Conservation (phyloP, 2,888 invertebrate species). For the Mesoligia furuncula region DNA sequence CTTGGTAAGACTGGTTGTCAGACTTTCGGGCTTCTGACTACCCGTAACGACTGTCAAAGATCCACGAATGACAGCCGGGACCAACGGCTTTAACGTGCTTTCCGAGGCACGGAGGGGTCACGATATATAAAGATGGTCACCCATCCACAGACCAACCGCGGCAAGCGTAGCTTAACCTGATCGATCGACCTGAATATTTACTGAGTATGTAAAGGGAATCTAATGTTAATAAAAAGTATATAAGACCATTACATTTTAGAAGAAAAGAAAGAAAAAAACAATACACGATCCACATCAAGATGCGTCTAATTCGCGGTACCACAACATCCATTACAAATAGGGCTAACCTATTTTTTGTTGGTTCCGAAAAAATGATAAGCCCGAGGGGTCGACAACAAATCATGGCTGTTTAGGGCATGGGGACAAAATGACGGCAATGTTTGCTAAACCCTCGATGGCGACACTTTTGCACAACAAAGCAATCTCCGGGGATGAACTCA, state of each 20-base stretch:
- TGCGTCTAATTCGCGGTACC: slow-evolving; percentile 38
- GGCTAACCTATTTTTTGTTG: slow-evolving; percentile 48
- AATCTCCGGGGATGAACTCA: slow-evolving; percentile 71
- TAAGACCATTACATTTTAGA: background rate
- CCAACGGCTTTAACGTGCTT: too few species aligned
- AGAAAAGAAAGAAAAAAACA: background rate
- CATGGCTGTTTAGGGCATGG: slow-evolving; percentile 72
- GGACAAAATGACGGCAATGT: slow-evolving; percentile 73
- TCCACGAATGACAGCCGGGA: too few species aligned
- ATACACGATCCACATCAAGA: slow-evolving; percentile 2
- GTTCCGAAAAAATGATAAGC: slow-evolving; percentile 55
- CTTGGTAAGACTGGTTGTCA: too few species aligned
- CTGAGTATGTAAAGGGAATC: background rate
- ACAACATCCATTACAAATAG: slow-evolving; percentile 50
- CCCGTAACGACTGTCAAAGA: too few species aligned
- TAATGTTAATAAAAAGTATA: background rate
- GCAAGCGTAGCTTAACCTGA: too few species aligned
- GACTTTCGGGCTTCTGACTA: too few species aligned
- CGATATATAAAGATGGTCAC: too few species aligned
- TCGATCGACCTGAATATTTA: too few species aligned
- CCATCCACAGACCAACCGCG: too few species aligned
- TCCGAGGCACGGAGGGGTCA: too few species aligned
- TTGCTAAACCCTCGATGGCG: slow-evolving; percentile 72
- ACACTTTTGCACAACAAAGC: slow-evolving; percentile 73
- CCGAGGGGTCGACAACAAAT: slow-evolving; percentile 76